A percentile compares a stretch with the other conserved stretches of the same genome.
Evolutionary conservation across 1,140 invertebrate genomes (phyloP).

Genomic region (Lordiphosa clarofinis): DNA sequence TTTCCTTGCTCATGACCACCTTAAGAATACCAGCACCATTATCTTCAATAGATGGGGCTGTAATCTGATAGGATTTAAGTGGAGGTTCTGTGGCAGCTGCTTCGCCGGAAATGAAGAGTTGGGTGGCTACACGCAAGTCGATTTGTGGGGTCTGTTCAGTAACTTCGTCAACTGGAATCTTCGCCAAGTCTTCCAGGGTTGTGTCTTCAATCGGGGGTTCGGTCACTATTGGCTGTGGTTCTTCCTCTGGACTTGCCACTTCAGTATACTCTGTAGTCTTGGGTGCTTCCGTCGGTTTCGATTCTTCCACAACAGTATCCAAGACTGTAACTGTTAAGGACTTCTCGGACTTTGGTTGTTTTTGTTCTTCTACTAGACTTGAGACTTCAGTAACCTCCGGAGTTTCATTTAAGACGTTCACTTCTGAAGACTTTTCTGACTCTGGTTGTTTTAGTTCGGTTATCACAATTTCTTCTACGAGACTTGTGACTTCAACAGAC

Average conservation of each 20-base stretch:
- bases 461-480: background rate
- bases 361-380: background rate
- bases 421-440: no score
- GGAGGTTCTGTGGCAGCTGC: constrained; percentile 37
- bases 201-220: background rate
- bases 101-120: constrained; percentile 71
- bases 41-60: constrained; percentile 62
- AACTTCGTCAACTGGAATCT: background rate
- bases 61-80: constrained; percentile 57
- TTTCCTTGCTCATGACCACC: constrained; percentile 38
- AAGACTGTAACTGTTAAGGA: no score
- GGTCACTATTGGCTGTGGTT: constrained; percentile 4
- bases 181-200: background rate
- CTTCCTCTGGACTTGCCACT: background rate
- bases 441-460: no score
- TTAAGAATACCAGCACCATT: constrained; percentile 61
- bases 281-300: background rate
- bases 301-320: background rate
- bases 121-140: constrained; percentile 61
- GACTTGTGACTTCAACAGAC: no score
- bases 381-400: background rate
- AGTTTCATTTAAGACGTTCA: no score
- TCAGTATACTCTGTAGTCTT: no score
- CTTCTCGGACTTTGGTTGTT: background rate
- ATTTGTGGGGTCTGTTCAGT: constrained; percentile 22